A percentile compares a stretch with the other conserved stretches of the same genome.
phyloP scores from a whole-genome alignment of 2,888 invertebrate genomes.

The Sphecodes monilicornis region DNA sequence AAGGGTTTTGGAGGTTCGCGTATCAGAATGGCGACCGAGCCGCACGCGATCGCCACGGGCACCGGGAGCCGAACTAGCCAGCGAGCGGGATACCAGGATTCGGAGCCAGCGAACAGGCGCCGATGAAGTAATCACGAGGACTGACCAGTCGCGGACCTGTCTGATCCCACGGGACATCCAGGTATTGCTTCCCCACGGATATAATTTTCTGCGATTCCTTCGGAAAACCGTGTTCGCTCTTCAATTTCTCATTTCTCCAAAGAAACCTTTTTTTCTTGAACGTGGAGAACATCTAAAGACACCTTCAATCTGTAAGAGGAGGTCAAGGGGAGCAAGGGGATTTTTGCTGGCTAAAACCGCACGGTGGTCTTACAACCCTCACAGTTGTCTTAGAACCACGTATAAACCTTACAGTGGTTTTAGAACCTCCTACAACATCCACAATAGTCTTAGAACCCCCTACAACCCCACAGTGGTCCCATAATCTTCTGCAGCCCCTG shows the following conservation, averaged over 20 bases:
- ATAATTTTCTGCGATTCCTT: neutral
- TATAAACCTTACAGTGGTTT: no score
- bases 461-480: no score
- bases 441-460: no score
- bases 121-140: conserved; percentile 69
- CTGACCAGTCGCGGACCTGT: conserved; percentile 65
- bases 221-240: neutral
- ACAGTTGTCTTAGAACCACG: no score
- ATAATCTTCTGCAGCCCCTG: no score
- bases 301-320: neutral
- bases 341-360: neutral
- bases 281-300: neutral
- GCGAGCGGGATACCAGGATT: conserved; percentile 61
- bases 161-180: conserved; percentile 69
- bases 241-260: neutral
- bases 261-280: neutral
- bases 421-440: no score
- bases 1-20: conserved; percentile 5
- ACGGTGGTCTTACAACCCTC: neutral
- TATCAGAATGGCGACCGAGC: conserved; percentile 64
- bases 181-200: conserved; percentile 67
- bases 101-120: conserved; percentile 57
- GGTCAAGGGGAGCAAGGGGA: neutral
- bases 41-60: conserved; percentile 45
- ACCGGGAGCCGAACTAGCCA: conserved; percentile 50